Evolutionary conservation across 2,888 invertebrate species (phyloP), one percentile per base, ranked within the genome.

Genomic region (Eremobia ochroleuca): DNA sequence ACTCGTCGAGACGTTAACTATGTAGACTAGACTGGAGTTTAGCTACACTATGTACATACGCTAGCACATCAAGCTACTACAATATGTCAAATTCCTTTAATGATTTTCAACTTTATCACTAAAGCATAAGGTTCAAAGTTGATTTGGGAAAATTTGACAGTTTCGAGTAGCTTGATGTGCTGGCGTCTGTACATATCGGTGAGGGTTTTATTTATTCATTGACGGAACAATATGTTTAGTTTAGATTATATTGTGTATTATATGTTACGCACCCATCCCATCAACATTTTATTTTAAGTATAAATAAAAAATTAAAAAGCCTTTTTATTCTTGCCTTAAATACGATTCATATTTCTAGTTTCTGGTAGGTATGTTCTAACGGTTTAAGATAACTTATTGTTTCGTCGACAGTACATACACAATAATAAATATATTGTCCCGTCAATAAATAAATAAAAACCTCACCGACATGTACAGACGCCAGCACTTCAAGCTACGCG

Each of bases 1-100:
- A 85, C 87, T 82, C 77, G 92, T 92, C 93, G 92, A 93, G 93
- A 92, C 92, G 72, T 37, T 69, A 77, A 64, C 62, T 68, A 70
- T 70, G 71, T 77, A 81, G 59, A 76, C 73, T 66, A 69, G 73
- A 76, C 64, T n/a, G 52, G 5, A 66, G 78, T 25, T 79, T 40
- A 68, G 13, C 34, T 76, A 4, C 73, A 69, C 64, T 59, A 4
- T 46, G 25, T 43, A 34, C n/a, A n/a, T n/a, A n/a, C n/a, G n/a
- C n/a, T n/a, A n/a, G n/a, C n/a, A n/a, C n/a, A n/a, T n/a, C n/a
- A n/a, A n/a, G n/a, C n/a, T n/a, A n/a, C n/a, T n/a, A n/a, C n/a
- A n/a, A n/a, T n/a, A n/a, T n/a, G n/a, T n/a, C n/a, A n/a, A n/a
- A n/a, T n/a, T n/a, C n/a, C n/a, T n/a, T n/a, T n/a, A n/a, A n/a